Evolutionary conservation across 2,113 vertebrate genomes (phyloP).

Genomic region (Oostethus manadensis): DNA sequence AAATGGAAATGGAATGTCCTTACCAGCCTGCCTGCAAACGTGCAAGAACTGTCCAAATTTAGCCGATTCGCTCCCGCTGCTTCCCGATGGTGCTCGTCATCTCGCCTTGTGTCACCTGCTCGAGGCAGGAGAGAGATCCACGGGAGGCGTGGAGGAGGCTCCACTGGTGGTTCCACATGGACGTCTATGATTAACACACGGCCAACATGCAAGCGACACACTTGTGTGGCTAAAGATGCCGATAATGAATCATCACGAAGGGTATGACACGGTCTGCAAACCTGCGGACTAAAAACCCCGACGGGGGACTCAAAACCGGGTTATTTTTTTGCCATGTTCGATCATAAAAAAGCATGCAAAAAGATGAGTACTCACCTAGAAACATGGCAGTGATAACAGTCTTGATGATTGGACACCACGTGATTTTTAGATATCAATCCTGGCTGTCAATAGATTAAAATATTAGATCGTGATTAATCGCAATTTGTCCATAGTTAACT

Average conservation of each 20-base stretch:
- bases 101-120: slow-evolving; percentile 57
- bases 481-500: too few species aligned
- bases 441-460: too few species aligned
- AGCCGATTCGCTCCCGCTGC: slow-evolving; percentile 46
- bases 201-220: slow-evolving; percentile 43
- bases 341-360: too few species aligned
- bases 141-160: slow-evolving; percentile 55
- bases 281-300: too few species aligned
- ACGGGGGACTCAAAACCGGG: too few species aligned
- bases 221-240: slow-evolving; percentile 38
- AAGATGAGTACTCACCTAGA: too few species aligned
- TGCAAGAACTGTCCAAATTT: slow-evolving; percentile 50
- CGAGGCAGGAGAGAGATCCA: slow-evolving; percentile 40
- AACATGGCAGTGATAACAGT: too few species aligned
- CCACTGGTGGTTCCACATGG: slow-evolving; percentile 32
- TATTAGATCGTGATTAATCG: too few species aligned
- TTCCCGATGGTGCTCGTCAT: slow-evolving; percentile 45
- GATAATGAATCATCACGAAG: slow-evolving; percentile 8
- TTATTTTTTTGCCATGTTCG: too few species aligned
- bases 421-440: too few species aligned
- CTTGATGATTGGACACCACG: too few species aligned
- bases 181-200: slow-evolving; percentile 63
- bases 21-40: slow-evolving; percentile 32
- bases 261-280: background rate
- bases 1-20: background rate